Conservation (phyloP, 2,113 vertebrate species). For the Psittacus erithacus region DNA sequence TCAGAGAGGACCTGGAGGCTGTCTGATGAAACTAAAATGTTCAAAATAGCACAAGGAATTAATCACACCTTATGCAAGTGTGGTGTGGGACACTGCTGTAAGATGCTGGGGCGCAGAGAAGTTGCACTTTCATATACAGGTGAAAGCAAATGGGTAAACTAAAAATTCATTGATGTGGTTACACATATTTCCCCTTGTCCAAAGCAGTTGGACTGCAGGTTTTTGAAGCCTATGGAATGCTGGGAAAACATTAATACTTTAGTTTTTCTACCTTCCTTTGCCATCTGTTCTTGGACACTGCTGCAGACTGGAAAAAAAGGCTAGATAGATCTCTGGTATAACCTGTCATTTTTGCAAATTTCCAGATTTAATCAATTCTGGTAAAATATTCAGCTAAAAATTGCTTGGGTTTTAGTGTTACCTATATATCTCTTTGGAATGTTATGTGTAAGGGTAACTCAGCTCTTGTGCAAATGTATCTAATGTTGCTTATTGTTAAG, state of each 20-base stretch:
- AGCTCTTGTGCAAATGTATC: neutral
- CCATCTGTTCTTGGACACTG: neutral
- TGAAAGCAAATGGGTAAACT: neutral
- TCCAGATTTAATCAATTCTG: neutral
- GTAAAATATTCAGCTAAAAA: neutral
- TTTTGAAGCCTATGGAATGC: neutral
- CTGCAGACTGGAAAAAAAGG: neutral
- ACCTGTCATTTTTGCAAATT: neutral
- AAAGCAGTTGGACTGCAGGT: neutral
- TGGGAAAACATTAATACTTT: neutral
- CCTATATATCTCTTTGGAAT: rapidly evolving
- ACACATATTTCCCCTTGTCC: neutral
- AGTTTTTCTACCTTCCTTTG: neutral
- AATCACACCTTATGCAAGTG: rapidly evolving
- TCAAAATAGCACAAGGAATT: neutral
- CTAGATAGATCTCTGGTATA: neutral
- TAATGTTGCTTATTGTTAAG: neutral
- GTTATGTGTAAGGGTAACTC: rapidly evolving
- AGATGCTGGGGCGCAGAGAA: neutral
- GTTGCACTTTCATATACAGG: rapidly evolving
- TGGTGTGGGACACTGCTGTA: neutral
- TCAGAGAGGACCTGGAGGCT: neutral
- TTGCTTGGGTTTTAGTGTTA: neutral
- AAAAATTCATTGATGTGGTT: neutral
- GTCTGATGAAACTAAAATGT: neutral